These are phyloP conservation scores for Falco berigora DNA, from an alignment of 2,797 vertebrate genomes.

Conservation along the genomic window DNA sequence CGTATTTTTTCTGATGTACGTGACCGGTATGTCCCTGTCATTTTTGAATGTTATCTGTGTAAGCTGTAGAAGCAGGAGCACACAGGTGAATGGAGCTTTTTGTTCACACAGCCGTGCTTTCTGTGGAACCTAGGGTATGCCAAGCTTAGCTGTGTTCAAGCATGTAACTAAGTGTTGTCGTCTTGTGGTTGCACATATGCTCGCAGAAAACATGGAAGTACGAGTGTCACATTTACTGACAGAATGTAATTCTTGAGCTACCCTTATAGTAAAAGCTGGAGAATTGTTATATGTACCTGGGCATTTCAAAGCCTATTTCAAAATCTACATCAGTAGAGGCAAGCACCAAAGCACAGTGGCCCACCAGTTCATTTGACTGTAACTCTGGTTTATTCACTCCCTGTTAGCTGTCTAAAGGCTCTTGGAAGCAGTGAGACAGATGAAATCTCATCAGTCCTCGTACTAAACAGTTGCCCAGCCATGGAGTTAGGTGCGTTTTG, in stretches of 20 bases:
- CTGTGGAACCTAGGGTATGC: neutral
- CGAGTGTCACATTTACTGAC: neutral
- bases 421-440: neutral
- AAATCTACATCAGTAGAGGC: neutral
- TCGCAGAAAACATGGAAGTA: neutral
- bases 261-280: neutral
- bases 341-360: neutral
- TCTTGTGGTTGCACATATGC: neutral
- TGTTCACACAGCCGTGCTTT: neutral
- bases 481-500: neutral
- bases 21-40: neutral
- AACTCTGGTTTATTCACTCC: neutral
- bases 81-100: neutral
- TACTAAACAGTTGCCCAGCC: neutral
- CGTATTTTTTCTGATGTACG: accelerated
- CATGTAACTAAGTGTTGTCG: neutral
- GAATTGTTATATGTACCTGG: neutral
- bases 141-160: neutral
- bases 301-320: neutral
- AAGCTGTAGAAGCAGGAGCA: neutral
- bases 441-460: neutral
- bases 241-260: neutral
- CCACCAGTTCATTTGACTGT: neutral
- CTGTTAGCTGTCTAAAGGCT: neutral
- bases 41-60: neutral